Percentiles rank a stretch among this genome's conserved stretches.
phyloP scores from a whole-genome alignment of 2,113 vertebrate species.

The Gallinago media region DNA sequence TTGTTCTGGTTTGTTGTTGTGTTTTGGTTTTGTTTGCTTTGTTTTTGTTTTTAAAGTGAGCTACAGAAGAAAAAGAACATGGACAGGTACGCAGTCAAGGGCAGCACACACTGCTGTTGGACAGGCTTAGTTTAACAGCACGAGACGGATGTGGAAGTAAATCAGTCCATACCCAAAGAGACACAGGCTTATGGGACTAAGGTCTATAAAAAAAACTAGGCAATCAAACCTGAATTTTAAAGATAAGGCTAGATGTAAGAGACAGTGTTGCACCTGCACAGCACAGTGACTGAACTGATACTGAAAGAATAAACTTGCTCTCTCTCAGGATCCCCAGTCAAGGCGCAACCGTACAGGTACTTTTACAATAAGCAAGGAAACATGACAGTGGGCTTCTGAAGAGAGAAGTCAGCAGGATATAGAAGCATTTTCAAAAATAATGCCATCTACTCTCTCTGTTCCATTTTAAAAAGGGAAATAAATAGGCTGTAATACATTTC shows the following conservation, averaged over 20 bases:
- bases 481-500: background rate
- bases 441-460: background rate
- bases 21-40: rapidly evolving
- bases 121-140: background rate
- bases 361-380: background rate
- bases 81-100: rapidly evolving
- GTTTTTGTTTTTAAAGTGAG: background rate
- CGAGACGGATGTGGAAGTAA: rapidly evolving
- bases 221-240: background rate
- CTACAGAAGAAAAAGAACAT: background rate
- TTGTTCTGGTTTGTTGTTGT: background rate
- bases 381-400: background rate
- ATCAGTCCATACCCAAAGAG: background rate
- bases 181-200: background rate
- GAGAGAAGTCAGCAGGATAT: background rate
- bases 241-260: background rate
- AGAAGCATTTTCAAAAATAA: background rate
- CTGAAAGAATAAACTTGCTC: background rate
- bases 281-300: background rate
- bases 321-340: background rate
- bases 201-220: background rate
- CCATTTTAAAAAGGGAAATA: background rate
- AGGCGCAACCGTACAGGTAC: background rate
- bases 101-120: background rate
- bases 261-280: background rate